phyloP scores from a whole-genome alignment of 2,113 vertebrate genomes.

The Cochlearius cochlearius region DNA sequence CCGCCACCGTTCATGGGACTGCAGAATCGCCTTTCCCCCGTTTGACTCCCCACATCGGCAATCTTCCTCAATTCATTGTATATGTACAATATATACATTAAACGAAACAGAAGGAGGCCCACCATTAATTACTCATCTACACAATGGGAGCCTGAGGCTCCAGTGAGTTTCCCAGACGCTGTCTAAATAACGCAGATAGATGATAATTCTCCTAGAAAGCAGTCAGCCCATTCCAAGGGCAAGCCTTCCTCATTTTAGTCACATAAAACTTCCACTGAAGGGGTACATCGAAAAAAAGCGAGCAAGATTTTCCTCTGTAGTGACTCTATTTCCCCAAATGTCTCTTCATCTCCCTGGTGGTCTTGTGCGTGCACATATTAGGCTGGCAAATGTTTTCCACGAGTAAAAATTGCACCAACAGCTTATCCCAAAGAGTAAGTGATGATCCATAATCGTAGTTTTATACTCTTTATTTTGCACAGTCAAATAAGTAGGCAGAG shows the following conservation, averaged over 20 bases:
- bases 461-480: neutral
- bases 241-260: neutral
- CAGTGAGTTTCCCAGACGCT: neutral
- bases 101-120: slow-evolving; percentile 16
- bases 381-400: neutral
- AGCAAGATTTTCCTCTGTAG: neutral
- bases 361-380: neutral
- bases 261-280: neutral
- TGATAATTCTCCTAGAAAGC: slow-evolving; percentile 19
- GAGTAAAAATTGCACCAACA: neutral
- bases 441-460: neutral
- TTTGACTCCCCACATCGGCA: neutral
- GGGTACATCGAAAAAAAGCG: neutral
- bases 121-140: slow-evolving; percentile 34
- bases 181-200: slow-evolving; percentile 44
- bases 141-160: neutral
- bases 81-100: neutral
- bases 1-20: fast-evolving
- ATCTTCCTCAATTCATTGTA: neutral
- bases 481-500: neutral
- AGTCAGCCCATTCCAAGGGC: neutral
- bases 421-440: neutral
- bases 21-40: neutral
- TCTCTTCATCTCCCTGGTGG: neutral
- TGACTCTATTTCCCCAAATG: neutral